Conservation (phyloP, 2,888 invertebrate species). For the Drosophila antonietae region DNA sequence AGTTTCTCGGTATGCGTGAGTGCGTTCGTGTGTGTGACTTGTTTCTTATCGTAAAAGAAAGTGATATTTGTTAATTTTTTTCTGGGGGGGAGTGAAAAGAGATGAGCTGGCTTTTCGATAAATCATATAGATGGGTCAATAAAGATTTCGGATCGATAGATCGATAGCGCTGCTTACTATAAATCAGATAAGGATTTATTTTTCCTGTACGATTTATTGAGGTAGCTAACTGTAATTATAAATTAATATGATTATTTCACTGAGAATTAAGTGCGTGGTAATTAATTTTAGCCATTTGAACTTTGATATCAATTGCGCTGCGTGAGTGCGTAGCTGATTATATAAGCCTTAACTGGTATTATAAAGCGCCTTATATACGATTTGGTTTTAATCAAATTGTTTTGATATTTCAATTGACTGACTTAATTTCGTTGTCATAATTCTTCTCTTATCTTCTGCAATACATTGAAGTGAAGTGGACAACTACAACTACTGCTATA, state of each 20-base stretch:
- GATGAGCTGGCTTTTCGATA: slow-evolving; percentile 17
- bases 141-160: slow-evolving; percentile 10
- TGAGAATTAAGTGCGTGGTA: neutral
- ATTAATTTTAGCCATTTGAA: slow-evolving; percentile 6
- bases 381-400: slow-evolving; percentile 58
- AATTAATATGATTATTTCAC: slow-evolving; percentile 12
- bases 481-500: neutral
- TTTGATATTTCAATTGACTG: slow-evolving; percentile 46
- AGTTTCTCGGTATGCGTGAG: slow-evolving; percentile 10
- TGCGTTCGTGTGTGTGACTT: slow-evolving; percentile 14
- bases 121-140: slow-evolving; percentile 18
- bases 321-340: slow-evolving; percentile 48
- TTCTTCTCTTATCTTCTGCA: slow-evolving; percentile 7
- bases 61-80: slow-evolving; percentile 51
- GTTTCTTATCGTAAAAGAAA: slow-evolving; percentile 62
- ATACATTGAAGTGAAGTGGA: slow-evolving; percentile 8
- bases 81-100: neutral
- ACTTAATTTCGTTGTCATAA: slow-evolving; percentile 40
- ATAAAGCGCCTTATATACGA: slow-evolving; percentile 4
- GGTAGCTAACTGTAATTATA: neutral
- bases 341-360: slow-evolving; percentile 38
- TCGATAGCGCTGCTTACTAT: neutral
- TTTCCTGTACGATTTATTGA: neutral
- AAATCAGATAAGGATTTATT: slow-evolving; percentile 1
- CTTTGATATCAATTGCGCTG: slow-evolving; percentile 31